Conservation (phyloP, 2,888 invertebrate genomes). For the Pammene aurita region DNA sequence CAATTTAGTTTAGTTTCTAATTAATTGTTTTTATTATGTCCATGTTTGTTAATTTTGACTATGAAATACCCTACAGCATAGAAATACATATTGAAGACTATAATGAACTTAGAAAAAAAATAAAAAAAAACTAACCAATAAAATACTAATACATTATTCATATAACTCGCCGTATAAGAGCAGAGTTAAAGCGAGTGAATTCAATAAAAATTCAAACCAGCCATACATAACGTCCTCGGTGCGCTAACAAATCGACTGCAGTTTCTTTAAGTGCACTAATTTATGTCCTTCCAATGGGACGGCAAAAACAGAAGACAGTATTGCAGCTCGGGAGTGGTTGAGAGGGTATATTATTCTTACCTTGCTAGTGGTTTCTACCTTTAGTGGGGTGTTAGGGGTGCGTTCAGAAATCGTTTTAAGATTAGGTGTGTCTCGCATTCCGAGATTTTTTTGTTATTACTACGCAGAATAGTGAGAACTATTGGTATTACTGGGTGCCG, state of each 20-base stretch:
- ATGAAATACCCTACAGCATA: too few relatives aligned
- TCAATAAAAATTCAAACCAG: constrained; percentile 38
- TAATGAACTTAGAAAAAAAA: too few relatives aligned
- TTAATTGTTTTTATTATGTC: too few relatives aligned
- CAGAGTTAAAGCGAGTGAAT: constrained; percentile 26
- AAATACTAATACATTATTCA: constrained; percentile 6
- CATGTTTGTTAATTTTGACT: too few relatives aligned
- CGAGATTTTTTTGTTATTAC: too few relatives aligned
- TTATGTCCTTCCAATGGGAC: constrained; percentile 37
- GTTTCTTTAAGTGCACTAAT: constrained; percentile 38
- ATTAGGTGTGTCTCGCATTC: too few relatives aligned
- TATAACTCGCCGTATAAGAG: not conserved
- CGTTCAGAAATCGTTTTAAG: too few relatives aligned
- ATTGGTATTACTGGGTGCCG: too few relatives aligned
- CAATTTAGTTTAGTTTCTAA: too few relatives aligned
- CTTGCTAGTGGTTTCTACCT: not conserved
- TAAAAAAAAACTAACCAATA: too few relatives aligned
- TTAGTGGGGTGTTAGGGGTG: not conserved
- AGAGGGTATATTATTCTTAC: constrained; percentile 13
- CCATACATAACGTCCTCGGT: constrained; percentile 33
- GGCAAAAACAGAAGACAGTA: constrained; percentile 37
- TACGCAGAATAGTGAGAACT: too few relatives aligned
- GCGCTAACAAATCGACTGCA: constrained; percentile 40
- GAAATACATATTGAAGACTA: too few relatives aligned
- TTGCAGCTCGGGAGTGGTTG: constrained; percentile 1